A percentile compares a stretch with the other conserved stretches of the same genome.
Evolutionary conservation across 2,113 vertebrate genomes (phyloP).

Genomic region (Xenopus borealis): DNA sequence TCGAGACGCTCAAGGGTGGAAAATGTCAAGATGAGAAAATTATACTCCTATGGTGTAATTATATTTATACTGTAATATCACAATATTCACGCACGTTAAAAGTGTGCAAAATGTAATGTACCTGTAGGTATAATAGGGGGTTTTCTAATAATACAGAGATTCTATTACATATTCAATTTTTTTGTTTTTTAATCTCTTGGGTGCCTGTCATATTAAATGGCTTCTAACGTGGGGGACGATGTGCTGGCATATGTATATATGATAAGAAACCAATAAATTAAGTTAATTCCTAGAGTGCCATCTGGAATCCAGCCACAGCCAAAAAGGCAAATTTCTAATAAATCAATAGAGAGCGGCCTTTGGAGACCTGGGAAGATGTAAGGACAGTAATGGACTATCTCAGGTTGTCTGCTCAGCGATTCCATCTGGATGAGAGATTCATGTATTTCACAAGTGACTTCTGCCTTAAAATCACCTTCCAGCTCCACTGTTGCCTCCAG

Average conservation of each 20-base stretch:
- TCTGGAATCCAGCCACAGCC: slow-evolving; percentile 55
- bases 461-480: slow-evolving; percentile 82
- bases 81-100: slow-evolving; percentile 50
- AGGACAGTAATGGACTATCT: slow-evolving; percentile 85
- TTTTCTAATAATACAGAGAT: no score
- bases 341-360: slow-evolving; percentile 82
- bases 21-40: slow-evolving; percentile 11
- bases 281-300: slow-evolving; percentile 49
- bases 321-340: slow-evolving; percentile 73
- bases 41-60: slow-evolving; percentile 51
- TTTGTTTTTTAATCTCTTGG: not conserved
- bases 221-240: slow-evolving; percentile 52
- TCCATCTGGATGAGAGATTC: slow-evolving; percentile 78
- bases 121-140: no score
- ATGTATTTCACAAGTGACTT: slow-evolving; percentile 74
- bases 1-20: slow-evolving; percentile 58
- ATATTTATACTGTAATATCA: slow-evolving; percentile 47
- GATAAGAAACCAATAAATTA: slow-evolving; percentile 28
- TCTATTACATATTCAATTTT: no score
- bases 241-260: not conserved
- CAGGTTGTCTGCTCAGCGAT: slow-evolving; percentile 84
- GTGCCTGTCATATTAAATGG: slow-evolving; percentile 53
- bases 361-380: slow-evolving; percentile 82
- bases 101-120: slow-evolving; percentile 47
- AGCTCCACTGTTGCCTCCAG: slow-evolving; percentile 78